Conservation (phyloP, 2,113 vertebrate species). For the Tinamus guttatus region DNA sequence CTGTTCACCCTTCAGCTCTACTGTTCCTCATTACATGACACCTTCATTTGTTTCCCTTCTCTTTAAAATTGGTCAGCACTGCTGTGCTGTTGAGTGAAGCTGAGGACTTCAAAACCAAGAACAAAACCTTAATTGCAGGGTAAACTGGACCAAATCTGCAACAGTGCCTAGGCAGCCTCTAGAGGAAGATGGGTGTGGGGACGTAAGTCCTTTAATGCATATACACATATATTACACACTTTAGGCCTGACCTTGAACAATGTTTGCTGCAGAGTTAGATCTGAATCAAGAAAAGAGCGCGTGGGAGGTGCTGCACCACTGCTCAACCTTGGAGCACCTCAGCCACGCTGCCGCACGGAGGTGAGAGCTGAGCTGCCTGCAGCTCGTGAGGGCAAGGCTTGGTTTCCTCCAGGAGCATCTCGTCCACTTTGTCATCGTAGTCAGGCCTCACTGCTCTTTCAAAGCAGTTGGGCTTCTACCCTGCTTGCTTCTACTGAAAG, state of each 20-base stretch:
- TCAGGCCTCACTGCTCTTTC: background rate
- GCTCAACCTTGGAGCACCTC: background rate
- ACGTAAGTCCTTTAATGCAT: rapidly evolving
- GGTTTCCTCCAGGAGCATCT: background rate
- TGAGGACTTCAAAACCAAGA: background rate
- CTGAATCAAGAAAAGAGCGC: no score
- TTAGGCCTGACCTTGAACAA: rapidly evolving
- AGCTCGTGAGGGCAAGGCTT: no score
- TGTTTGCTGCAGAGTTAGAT: background rate
- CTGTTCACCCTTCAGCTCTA: background rate
- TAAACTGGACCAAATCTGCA: background rate
- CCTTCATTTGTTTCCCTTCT: background rate
- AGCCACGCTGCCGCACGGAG: background rate
- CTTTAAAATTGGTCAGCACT: background rate
- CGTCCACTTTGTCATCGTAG: background rate
- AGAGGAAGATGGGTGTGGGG: rapidly evolving
- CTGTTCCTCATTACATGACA: background rate
- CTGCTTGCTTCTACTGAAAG: background rate
- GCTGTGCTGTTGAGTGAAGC: background rate
- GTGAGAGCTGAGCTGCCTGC: background rate
- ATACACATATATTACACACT: background rate
- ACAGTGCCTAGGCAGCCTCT: rapidly evolving
- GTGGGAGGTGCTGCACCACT: no score
- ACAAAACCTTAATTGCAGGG: rapidly evolving
- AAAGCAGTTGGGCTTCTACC: background rate